Conservation (phyloP, 2,888 invertebrate genomes). For the Oxycera nigricornis region DNA sequence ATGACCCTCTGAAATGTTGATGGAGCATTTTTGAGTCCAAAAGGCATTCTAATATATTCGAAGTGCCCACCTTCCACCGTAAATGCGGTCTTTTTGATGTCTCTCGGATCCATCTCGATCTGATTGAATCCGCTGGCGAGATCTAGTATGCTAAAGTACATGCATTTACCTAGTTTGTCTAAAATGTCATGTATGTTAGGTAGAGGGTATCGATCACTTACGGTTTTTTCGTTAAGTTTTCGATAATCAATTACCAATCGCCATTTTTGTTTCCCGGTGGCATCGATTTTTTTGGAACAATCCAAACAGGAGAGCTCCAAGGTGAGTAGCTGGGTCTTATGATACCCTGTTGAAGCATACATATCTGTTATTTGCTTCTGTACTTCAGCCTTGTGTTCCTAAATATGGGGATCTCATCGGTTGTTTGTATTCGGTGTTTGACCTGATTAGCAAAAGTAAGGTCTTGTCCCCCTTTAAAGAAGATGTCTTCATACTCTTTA, state of each 20-base stretch:
- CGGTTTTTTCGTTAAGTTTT: conserved; percentile 46
- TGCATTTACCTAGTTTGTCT: too few species aligned
- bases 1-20: conserved; percentile 43
- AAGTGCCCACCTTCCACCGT: too few species aligned
- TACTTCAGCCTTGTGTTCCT: conserved; percentile 39
- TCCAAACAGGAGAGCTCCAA: conserved; percentile 49
- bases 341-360: conserved; percentile 39
- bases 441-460: conserved; percentile 9
- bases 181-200: too few species aligned
- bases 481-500: conserved; percentile 21
- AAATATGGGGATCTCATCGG: conserved; percentile 27
- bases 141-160: too few species aligned
- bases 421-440: conserved; percentile 12
- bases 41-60: conserved; percentile 40
- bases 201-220: too few species aligned
- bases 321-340: conserved; percentile 43
- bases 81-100: conserved; percentile 43
- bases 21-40: conserved; percentile 42
- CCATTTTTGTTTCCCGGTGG: conserved; percentile 45
- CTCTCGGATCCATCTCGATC: too few species aligned
- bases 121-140: too few species aligned
- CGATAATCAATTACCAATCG: conserved; percentile 49
- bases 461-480: neutral
- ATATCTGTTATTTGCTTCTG: conserved; percentile 40
- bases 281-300: conserved; percentile 44